Percentiles rank a stretch among this genome's conserved stretches.
These are phyloP conservation scores for Drosophila tsacasi DNA, from an alignment of 1,140 invertebrate species.

Conservation along the genomic window DNA sequence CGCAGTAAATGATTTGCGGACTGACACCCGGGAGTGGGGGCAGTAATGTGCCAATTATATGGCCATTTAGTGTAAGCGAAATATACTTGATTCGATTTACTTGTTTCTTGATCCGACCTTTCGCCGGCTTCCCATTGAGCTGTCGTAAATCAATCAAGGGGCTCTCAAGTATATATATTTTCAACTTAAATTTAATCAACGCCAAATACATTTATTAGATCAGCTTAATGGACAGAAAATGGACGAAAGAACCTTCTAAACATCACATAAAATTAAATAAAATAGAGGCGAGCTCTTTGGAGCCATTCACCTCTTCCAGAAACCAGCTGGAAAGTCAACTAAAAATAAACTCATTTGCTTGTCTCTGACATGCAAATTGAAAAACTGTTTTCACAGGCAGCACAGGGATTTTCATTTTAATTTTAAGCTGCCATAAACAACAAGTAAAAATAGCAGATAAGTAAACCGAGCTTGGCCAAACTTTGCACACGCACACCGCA, in stretches of 20 bases:
- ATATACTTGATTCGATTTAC: slow-evolving; percentile 39
- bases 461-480: slow-evolving; percentile 25
- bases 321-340: background rate
- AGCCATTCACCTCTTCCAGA: too few species aligned
- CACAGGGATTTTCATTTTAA: slow-evolving; percentile 20
- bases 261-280: background rate
- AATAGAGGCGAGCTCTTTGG: background rate
- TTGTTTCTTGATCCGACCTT: background rate
- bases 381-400: slow-evolving; percentile 33
- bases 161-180: background rate
- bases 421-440: slow-evolving; percentile 25
- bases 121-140: slow-evolving; percentile 18
- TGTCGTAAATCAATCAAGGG: slow-evolving; percentile 34
- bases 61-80: slow-evolving; percentile 54
- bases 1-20: slow-evolving; percentile 30
- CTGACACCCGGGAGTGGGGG: slow-evolving; percentile 12
- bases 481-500: slow-evolving; percentile 16
- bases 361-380: slow-evolving; percentile 22
- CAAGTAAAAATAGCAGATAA: slow-evolving; percentile 24
- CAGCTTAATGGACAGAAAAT: background rate
- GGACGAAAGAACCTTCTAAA: background rate
- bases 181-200: slow-evolving; percentile 4
- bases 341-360: slow-evolving; percentile 10
- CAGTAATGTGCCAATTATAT: slow-evolving; percentile 64
- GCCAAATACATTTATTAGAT: slow-evolving; percentile 8